Base-by-base conservation (phyloP, 2,797 vertebrate species). In the Remorina albescens region DNA sequence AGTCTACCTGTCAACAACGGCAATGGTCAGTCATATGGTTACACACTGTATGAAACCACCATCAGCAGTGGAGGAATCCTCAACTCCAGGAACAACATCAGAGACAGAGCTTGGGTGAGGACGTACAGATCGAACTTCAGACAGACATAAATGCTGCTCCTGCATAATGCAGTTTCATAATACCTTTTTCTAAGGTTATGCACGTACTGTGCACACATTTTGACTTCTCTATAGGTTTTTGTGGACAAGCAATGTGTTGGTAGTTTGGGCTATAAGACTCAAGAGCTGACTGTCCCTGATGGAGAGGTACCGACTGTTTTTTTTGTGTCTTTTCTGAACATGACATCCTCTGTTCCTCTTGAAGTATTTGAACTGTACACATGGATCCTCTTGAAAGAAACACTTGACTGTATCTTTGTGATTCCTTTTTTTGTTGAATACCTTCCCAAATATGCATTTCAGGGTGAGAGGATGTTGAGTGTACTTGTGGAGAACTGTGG, bases 401-500 rank as follows among this genome's bases (percentile, higher is more conserved):
- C 37, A 30, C 12, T 55, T 1, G 13, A 25, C 3, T 36, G 55
- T 32, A 2, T 54, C 5, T 36, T 4, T 51, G 41, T 67, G 9
- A 58, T 65, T 10, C 54, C 13, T 25, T 18, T 50, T 50, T 8
- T 53, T 34, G 6, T n/a, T 51, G 9, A 53, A 26, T 23, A 41
- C 34, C 15, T 19, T 50, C 54, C 26, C 9, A 7, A 71, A 49
- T 74, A 32, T 83, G 25, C 46, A 12, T 72, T 6, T 23, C 88
- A 98, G 97, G 95, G 93, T 18, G 92, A 95, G 65, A 93, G 91
- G 55, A 90, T 87, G 9, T 86, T 98, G 83, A 94, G 95, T 59
- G 90, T 99, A 36, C 86, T 98, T 78, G 97, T 98, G 28, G 97
- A 98, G 86, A 98, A 99, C 90, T 93, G 96, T 0, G 97, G 97